These are phyloP conservation scores for Drosophila arawakana DNA, from an alignment of 1,140 invertebrate genomes.

Conservation along the genomic window DNA sequence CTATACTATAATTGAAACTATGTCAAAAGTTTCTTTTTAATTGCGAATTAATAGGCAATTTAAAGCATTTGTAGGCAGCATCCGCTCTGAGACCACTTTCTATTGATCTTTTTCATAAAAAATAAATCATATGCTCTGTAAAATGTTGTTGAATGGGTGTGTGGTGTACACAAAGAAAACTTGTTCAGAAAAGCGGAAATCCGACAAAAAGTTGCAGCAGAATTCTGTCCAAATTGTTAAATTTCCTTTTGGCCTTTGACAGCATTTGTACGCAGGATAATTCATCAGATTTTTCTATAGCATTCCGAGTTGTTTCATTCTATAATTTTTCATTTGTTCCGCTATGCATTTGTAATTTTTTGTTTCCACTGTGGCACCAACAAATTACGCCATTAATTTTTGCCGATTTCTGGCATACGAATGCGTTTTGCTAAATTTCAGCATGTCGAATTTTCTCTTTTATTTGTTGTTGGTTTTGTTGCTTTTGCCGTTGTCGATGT, in stretches of 20 bases:
- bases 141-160: neutral
- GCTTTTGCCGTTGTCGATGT: slow-evolving; percentile 35
- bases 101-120: neutral
- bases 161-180: too few relatives aligned
- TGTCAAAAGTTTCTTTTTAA: slow-evolving; percentile 44
- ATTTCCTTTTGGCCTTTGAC: neutral
- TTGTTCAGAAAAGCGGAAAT: too few relatives aligned
- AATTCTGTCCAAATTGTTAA: too few relatives aligned
- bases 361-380: slow-evolving; percentile 42
- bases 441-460: slow-evolving; percentile 22
- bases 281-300: neutral
- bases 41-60: slow-evolving; percentile 49
- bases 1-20: slow-evolving; percentile 6
- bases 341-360: slow-evolving; percentile 30
- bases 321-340: slow-evolving; percentile 44
- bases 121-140: neutral
- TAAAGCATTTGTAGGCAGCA: slow-evolving; percentile 9
- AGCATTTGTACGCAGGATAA: neutral
- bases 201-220: too few relatives aligned
- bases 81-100: slow-evolving; percentile 14
- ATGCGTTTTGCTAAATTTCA: slow-evolving; percentile 62
- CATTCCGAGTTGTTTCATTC: slow-evolving; percentile 16
- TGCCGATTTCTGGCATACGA: slow-evolving; percentile 53
- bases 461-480: neutral
- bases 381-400: slow-evolving; percentile 78